phyloP scores from a whole-genome alignment of 2,888 invertebrate genomes.

The Temnothorax ravouxi region DNA sequence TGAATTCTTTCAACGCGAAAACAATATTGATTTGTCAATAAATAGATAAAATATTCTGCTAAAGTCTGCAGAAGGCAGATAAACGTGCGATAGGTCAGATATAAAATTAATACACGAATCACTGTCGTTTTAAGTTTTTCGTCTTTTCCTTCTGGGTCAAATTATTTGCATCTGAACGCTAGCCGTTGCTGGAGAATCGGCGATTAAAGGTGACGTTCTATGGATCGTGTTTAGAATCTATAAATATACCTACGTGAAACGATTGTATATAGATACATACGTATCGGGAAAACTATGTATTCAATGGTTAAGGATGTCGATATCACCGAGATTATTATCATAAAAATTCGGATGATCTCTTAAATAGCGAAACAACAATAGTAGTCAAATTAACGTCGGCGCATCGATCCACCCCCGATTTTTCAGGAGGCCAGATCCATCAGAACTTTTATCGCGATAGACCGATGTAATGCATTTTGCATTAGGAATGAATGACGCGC shows the following conservation, averaged over 20 bases:
- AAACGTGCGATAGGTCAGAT: not conserved
- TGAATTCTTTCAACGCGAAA: not conserved
- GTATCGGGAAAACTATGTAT: conserved; percentile 49
- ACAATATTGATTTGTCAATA: not conserved
- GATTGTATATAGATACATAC: conserved; percentile 61
- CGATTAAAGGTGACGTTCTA: conserved; percentile 31
- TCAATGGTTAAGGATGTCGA: conserved; percentile 41
- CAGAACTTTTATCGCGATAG: conserved; percentile 45
- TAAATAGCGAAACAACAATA: conserved; percentile 57
- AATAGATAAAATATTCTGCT: not conserved
- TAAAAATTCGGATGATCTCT: conserved; percentile 61
- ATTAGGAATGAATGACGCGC: conserved; percentile 39
- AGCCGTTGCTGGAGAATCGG: not conserved
- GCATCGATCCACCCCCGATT: conserved; percentile 53
- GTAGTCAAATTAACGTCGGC: conserved; percentile 68
- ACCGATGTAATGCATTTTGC: conserved; percentile 29
- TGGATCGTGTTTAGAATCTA: conserved; percentile 41
- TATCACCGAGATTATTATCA: conserved; percentile 42
- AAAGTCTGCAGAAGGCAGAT: not conserved
- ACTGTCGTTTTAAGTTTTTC: not conserved
- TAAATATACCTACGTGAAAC: conserved; percentile 11
- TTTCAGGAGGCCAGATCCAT: conserved; percentile 1
- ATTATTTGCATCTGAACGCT: conserved; percentile 20
- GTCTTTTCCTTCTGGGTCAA: not conserved
- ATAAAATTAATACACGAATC: conserved; percentile 17